Percentiles rank a stretch among this genome's conserved stretches.
Conservation (phyloP, 1,140 invertebrate genomes). For the Drosophila sechellia region DNA sequence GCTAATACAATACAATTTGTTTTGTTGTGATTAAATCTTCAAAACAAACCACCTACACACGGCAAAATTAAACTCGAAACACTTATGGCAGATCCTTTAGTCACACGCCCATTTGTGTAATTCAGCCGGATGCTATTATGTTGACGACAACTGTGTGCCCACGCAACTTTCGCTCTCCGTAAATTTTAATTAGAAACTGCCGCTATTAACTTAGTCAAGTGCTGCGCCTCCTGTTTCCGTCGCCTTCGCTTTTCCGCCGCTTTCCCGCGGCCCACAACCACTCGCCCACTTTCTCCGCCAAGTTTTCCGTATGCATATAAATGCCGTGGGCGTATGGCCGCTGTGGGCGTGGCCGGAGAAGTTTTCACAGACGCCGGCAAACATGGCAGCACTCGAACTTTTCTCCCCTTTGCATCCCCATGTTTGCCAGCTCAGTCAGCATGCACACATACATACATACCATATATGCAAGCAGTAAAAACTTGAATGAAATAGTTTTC, state of each 20-base stretch:
- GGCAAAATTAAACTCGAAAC: too few relatives aligned
- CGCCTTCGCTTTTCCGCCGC: slow-evolving; percentile 1
- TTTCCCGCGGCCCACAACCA: slow-evolving; percentile 18
- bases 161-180: slow-evolving; percentile 49
- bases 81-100: too few relatives aligned
- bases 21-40: too few relatives aligned
- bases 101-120: background rate
- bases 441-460: background rate
- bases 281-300: slow-evolving; percentile 10
- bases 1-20: too few relatives aligned
- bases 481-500: slow-evolving; percentile 73
- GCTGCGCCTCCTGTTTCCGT: slow-evolving; percentile 31
- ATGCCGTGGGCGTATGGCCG: slow-evolving; percentile 23
- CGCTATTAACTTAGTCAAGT: slow-evolving; percentile 76
- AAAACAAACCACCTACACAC: too few relatives aligned
- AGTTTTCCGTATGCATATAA: slow-evolving; percentile 74
- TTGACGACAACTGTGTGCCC: slow-evolving; percentile 14
- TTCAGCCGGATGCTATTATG: slow-evolving; percentile 10
- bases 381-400: slow-evolving; percentile 28
- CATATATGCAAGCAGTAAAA: slow-evolving; percentile 31
- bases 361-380: slow-evolving; percentile 51
- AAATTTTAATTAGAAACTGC: slow-evolving; percentile 81
- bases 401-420: background rate
- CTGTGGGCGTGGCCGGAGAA: slow-evolving; percentile 15
- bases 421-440: slow-evolving; percentile 10